Conservation (phyloP, 2,113 vertebrate genomes). For the Leuciscus idus region DNA sequence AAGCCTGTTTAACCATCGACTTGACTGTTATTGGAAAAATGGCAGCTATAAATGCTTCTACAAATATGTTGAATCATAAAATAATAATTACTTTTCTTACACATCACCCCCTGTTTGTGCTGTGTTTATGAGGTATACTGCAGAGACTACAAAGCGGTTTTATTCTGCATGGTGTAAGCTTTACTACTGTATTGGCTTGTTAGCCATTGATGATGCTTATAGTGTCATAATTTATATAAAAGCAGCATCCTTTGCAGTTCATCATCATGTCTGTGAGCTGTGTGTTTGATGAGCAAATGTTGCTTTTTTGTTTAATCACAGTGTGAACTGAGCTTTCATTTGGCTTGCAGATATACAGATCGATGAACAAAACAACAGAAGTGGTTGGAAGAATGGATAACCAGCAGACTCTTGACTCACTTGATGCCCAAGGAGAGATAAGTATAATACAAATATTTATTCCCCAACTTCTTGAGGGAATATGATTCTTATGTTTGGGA, state of each 20-base stretch:
- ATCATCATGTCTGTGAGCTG: conserved; percentile 67
- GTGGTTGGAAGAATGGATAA: conserved; percentile 28
- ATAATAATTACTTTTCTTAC: conserved; percentile 23
- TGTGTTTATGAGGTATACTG: not conserved
- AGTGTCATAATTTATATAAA: conserved; percentile 28
- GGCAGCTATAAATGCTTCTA: not conserved
- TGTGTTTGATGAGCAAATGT: conserved; percentile 68
- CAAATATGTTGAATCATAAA: conserved; percentile 32
- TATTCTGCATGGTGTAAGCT: not conserved
- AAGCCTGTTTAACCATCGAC: conserved; percentile 17
- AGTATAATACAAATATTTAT: not conserved
- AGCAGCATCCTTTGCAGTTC: not conserved
- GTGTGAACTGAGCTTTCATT: conserved; percentile 62
- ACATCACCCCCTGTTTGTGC: not conserved
- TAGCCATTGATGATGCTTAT: conserved; percentile 22
- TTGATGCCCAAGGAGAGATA: not conserved
- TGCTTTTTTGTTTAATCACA: conserved; percentile 65
- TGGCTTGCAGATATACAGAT: conserved; percentile 61
- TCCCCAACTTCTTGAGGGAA: not conserved
- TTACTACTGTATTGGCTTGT: conserved; percentile 9
- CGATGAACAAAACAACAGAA: conserved; percentile 45
- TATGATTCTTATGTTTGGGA: not conserved
- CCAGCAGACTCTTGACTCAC: not conserved
- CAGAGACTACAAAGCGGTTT: conserved; percentile 1
- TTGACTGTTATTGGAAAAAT: conserved; percentile 12